A percentile compares a stretch with the other conserved stretches of the same genome.
phyloP scores from a whole-genome alignment of 2,888 invertebrate species.

The Aspidiotus rigidus region DNA sequence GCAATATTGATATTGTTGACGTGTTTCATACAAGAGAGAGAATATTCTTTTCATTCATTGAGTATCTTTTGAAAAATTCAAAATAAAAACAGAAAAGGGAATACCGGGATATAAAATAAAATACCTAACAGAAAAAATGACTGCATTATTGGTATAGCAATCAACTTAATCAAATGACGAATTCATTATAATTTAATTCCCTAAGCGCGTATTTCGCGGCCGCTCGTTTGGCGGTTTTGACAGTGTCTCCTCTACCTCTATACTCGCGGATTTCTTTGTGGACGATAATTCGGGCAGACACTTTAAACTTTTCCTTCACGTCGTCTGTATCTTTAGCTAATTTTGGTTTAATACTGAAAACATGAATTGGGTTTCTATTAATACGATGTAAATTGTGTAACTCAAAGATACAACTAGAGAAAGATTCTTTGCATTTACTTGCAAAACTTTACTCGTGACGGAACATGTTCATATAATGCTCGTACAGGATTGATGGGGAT shows the following conservation, averaged over 20 bases:
- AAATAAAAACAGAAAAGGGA: too few relatives aligned
- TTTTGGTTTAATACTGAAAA: slow-evolving; percentile 21
- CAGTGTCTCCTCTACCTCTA: slow-evolving; percentile 60
- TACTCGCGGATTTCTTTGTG: not conserved
- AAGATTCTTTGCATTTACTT: slow-evolving; percentile 48
- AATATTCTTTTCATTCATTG: too few relatives aligned
- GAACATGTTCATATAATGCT: slow-evolving; percentile 71
- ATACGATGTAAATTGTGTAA: not conserved
- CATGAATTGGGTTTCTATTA: not conserved
- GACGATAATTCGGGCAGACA: slow-evolving; percentile 38
- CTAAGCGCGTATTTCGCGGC: slow-evolving; percentile 66
- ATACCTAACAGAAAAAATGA: too few relatives aligned
- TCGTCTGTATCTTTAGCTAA: not conserved
- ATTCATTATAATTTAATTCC: slow-evolving; percentile 33
- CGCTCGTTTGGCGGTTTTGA: slow-evolving; percentile 61
- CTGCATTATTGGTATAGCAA: too few relatives aligned
- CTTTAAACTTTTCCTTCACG: slow-evolving; percentile 7
- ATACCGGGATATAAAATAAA: too few relatives aligned
- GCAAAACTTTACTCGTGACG: slow-evolving; percentile 55
- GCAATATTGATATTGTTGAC: too few relatives aligned
- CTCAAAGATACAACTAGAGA: not conserved
- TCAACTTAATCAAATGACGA: slow-evolving; percentile 17
- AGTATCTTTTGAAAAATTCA: too few relatives aligned
- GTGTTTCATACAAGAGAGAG: too few relatives aligned
- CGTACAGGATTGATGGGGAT: slow-evolving; percentile 88